Evolutionary conservation across 2,113 vertebrate species (phyloP), one percentile per base, ranked within the genome.

Genomic region (Rhabdomys dilectus): DNA sequence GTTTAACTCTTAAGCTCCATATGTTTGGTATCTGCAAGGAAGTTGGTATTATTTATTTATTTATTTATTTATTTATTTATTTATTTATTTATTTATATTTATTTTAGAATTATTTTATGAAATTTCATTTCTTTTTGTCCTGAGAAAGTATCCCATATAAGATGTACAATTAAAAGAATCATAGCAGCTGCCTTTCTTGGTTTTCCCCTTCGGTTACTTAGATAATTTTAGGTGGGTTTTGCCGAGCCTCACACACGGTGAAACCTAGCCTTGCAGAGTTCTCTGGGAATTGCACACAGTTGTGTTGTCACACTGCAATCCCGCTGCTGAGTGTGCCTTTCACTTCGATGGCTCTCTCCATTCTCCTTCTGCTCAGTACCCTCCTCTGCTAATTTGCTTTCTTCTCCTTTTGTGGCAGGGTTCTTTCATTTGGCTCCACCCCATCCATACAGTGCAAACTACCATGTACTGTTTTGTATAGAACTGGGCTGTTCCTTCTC

Each of bases 61-160:
- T 45, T 45, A 45, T 45, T 45, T 45, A 45, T n/a, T n/a, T 45
- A 45, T 96, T 81, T 66, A 64, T 76, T 56, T 42, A 45, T 45
- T 45, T 45, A 45, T 45, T 45, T 45, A 45, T 45, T 45, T 45
- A 45, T 45, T 45, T 45, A 45, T 45, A 45, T 96, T 81, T 66
- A 64, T 76, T 56, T 42, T 81, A 11, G 89, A 82, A 87, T 29
- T 87, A 26, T 60, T 72, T 82, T 77, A 36, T 66, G 19, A 11
- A 72, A 1, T 66, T 62, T 58, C 26, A 51, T 16, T 97, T 89
- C 34, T 56, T 93, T 94, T 89, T 68, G 29, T 86, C 7, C 62
- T 82, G 91, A 76, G 31, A 91, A 68, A 66, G n/a, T 93, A 73
- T 60, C 4, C 7, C 45, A 60, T 24, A 68, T 24, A 60, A n/a